phyloP scores from a whole-genome alignment of 1,140 invertebrate species.

The Pseudomyrmex flavicornis region DNA sequence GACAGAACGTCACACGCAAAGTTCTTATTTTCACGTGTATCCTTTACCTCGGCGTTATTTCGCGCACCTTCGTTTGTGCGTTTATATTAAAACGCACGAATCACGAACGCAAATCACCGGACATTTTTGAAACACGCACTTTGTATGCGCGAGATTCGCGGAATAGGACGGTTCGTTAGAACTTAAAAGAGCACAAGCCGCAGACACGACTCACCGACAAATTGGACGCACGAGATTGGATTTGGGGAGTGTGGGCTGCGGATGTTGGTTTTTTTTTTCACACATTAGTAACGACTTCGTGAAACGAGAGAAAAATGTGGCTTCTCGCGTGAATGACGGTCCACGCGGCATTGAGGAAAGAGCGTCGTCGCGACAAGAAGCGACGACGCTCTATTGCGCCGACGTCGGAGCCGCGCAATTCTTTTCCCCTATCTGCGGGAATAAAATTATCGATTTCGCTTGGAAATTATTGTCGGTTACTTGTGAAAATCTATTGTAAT shows the following conservation, averaged over 20 bases:
- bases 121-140: neutral
- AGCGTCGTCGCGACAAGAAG: neutral
- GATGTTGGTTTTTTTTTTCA: neutral
- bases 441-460: too few relatives aligned
- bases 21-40: neutral
- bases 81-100: neutral
- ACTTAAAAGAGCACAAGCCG: neutral
- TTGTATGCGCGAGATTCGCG: neutral
- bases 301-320: neutral
- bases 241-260: neutral
- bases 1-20: neutral
- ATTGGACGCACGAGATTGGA: neutral
- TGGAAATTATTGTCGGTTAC: too few relatives aligned
- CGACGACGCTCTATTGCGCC: neutral
- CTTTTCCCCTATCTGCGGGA: too few relatives aligned
- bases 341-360: constrained; percentile 16
- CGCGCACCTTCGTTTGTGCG: neutral
- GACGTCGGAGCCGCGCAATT: neutral
- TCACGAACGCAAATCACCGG: neutral
- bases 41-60: constrained; percentile 17
- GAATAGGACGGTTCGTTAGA: neutral
- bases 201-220: neutral
- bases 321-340: neutral
- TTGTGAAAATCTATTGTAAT: neutral
- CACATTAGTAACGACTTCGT: neutral